A percentile compares a stretch with the other conserved stretches of the same genome.
Evolutionary conservation across 1,140 invertebrate genomes (phyloP).

Genomic region (Musca domestica): DNA sequence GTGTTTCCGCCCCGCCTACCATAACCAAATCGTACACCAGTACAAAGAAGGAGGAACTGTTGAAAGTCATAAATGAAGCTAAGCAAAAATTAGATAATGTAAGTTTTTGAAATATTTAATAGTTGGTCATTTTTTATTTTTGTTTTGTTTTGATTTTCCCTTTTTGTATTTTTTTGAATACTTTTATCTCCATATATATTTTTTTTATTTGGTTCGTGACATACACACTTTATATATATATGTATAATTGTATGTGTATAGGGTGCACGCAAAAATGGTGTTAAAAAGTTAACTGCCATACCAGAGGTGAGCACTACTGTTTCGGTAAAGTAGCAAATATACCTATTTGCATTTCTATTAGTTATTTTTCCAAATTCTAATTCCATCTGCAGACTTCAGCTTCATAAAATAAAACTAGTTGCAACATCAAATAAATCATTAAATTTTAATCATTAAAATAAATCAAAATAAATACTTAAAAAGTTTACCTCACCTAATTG

Average conservation of each 20-base stretch:
- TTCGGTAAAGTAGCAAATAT: too few relatives aligned
- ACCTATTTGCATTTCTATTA: too few relatives aligned
- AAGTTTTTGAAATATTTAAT: constrained; percentile 51
- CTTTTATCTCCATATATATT: background rate
- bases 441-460: too few relatives aligned
- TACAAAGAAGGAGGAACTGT: constrained; percentile 77
- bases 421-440: too few relatives aligned
- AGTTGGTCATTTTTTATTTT: constrained; percentile 26
- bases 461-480: too few relatives aligned
- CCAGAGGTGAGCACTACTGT: constrained; percentile 43
- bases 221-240: background rate
- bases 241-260: constrained; percentile 29
- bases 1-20: constrained; percentile 46
- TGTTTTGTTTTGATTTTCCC: constrained; percentile 31
- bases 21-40: constrained; percentile 61
- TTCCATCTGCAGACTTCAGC: too few relatives aligned
- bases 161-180: constrained; percentile 36
- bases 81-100: constrained; percentile 85
- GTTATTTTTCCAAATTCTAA: too few relatives aligned
- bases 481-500: too few relatives aligned
- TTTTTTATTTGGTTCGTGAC: background rate
- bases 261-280: constrained; percentile 48
- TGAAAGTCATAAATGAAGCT: constrained; percentile 82
- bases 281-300: constrained; percentile 48
- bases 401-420: too few relatives aligned